These are phyloP conservation scores for Furcifer pardalis DNA, from an alignment of 2,797 vertebrate species.

Conservation along the genomic window DNA sequence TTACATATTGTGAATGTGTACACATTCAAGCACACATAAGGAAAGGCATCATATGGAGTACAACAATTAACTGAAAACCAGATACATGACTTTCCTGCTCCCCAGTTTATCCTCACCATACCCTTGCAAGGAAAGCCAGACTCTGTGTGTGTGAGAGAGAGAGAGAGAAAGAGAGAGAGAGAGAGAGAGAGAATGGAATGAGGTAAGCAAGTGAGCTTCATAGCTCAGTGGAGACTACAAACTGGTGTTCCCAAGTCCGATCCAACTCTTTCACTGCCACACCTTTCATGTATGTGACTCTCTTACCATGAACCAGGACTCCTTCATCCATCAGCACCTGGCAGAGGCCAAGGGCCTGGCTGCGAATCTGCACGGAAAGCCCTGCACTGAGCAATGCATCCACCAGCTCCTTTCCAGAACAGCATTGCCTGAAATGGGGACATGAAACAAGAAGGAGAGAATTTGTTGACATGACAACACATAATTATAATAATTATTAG, in stretches of 20 bases:
- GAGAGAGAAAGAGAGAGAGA: no score
- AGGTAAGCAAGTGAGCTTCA: no score
- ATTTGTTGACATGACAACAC: no score
- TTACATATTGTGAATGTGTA: neutral
- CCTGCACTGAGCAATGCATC: slow-evolving; percentile 87
- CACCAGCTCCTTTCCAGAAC: slow-evolving; percentile 90
- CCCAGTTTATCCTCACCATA: no score
- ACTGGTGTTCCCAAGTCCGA: neutral
- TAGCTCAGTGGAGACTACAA: neutral
- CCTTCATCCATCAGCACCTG: slow-evolving; percentile 93
- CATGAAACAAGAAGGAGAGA: neutral
- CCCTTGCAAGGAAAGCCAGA: no score
- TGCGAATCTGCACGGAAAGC: slow-evolving; percentile 81
- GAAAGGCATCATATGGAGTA: neutral
- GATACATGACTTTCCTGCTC: no score
- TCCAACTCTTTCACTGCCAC: neutral
- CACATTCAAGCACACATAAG: neutral
- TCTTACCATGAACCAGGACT: slow-evolving; percentile 87
- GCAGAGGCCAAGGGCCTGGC: slow-evolving; percentile 90
- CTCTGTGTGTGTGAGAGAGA: no score
- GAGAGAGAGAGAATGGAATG: no score
- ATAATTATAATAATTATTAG: no score
- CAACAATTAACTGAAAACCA: neutral
- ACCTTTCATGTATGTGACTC: neutral
- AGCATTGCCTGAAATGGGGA: slow-evolving; percentile 82